These are phyloP conservation scores for Maconellicoccus hirsutus DNA, from an alignment of 1,140 invertebrate genomes.

Conservation along the genomic window DNA sequence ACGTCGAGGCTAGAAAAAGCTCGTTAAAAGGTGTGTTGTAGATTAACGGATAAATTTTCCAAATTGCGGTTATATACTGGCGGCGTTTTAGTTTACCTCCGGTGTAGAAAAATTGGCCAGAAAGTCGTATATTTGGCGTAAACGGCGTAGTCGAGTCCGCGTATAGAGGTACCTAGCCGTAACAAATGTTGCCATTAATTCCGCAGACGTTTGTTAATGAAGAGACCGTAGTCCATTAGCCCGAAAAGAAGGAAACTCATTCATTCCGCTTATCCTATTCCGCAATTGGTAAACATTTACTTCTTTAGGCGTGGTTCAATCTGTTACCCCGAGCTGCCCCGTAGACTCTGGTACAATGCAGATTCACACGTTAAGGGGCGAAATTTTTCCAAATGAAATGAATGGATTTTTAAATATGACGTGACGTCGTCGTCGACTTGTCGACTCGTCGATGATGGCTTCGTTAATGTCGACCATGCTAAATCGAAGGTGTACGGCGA, in stretches of 20 bases:
- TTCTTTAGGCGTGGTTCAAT: not conserved
- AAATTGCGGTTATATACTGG: not conserved
- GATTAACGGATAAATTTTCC: constrained; percentile 9
- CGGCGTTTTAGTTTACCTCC: not conserved
- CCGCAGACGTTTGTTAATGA: constrained; percentile 7
- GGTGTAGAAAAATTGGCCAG: not conserved
- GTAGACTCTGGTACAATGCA: too few species aligned
- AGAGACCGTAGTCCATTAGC: constrained; percentile 7
- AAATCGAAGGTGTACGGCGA: too few species aligned
- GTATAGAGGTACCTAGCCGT: not conserved
- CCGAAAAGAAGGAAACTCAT: constrained; percentile 7
- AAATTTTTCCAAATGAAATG: too few species aligned
- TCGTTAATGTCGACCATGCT: too few species aligned
- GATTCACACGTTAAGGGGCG: too few species aligned
- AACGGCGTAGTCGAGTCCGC: not conserved
- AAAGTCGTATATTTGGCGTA: not conserved
- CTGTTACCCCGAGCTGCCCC: too few species aligned
- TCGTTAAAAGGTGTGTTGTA: not conserved
- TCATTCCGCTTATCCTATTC: constrained; percentile 3
- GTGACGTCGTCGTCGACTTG: not conserved
- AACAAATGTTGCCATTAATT: constrained; percentile 9
- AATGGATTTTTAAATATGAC: not conserved
- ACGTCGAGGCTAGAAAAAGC: not conserved
- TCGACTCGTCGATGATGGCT: too few species aligned
- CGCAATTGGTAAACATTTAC: constrained; percentile 7